These are phyloP conservation scores for Mechanitis mazaeus DNA, from an alignment of 2,888 invertebrate species.

Conservation along the genomic window DNA sequence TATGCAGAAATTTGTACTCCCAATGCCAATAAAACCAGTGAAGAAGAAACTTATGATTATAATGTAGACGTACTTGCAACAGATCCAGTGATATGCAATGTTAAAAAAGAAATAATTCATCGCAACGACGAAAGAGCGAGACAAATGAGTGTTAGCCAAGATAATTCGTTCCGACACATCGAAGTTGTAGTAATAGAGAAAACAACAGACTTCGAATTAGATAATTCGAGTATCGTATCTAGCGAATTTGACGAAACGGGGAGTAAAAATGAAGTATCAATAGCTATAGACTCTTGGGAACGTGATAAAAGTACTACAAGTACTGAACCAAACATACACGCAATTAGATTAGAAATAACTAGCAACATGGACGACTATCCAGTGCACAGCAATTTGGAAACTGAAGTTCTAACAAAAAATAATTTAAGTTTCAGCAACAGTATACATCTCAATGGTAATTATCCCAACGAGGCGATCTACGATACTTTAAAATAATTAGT, in stretches of 20 bases:
- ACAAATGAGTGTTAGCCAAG: slow-evolving; percentile 66
- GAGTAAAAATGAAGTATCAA: slow-evolving; percentile 65
- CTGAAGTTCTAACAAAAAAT: slow-evolving; percentile 65
- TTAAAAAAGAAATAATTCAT: slow-evolving; percentile 68
- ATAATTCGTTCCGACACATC: slow-evolving; percentile 70
- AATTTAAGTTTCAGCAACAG: slow-evolving; percentile 73
- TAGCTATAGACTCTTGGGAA: slow-evolving; percentile 69
- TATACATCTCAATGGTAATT: slow-evolving; percentile 74
- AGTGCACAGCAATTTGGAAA: slow-evolving; percentile 49
- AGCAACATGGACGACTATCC: slow-evolving; percentile 69
- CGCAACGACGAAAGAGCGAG: slow-evolving; percentile 68
- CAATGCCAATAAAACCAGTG: slow-evolving; percentile 52
- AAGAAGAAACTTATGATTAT: slow-evolving; percentile 64
- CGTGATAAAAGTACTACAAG: slow-evolving; percentile 51
- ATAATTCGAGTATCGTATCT: slow-evolving; percentile 64
- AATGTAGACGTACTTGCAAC: slow-evolving; percentile 65
- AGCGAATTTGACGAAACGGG: slow-evolving; percentile 64
- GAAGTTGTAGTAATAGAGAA: slow-evolving; percentile 75
- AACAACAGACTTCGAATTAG: slow-evolving; percentile 68
- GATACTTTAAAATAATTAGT: slow-evolving; percentile 67
- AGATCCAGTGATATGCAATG: slow-evolving; percentile 70
- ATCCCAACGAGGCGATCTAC: slow-evolving; percentile 74
- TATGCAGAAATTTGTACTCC: slow-evolving; percentile 82
- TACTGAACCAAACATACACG: slow-evolving; percentile 62
- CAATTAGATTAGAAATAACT: slow-evolving; percentile 72